Percentiles rank a stretch among this genome's conserved stretches.
Evolutionary conservation across 2,797 vertebrate genomes (phyloP).

Genomic region (Macroramphosus scolopax): DNA sequence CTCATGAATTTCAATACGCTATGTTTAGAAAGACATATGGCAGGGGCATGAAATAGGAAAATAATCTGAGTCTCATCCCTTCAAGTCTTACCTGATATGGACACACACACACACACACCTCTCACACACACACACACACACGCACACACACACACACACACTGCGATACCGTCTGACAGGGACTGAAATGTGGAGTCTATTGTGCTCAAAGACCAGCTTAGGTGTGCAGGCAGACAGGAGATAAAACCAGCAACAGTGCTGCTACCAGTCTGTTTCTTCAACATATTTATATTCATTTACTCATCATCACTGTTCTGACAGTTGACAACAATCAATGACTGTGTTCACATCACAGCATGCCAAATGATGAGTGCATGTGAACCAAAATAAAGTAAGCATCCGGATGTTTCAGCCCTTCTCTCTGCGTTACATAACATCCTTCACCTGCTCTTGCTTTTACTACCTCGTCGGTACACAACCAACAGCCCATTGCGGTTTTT

Average conservation of each 20-base stretch:
- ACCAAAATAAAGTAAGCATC: too few relatives aligned
- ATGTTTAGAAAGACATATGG: conserved; percentile 31
- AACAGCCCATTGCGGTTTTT: conserved; percentile 19
- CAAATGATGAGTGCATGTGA: too few relatives aligned
- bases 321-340: too few relatives aligned
- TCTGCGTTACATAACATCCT: conserved; percentile 52
- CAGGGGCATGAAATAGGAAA: conserved; percentile 38
- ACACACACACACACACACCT: conserved; percentile 12
- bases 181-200: conserved; percentile 45
- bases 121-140: conserved; percentile 6
- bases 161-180: conserved; percentile 44
- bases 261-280: too few relatives aligned
- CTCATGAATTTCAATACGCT: conserved; percentile 55
- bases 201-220: conserved; percentile 43
- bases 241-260: too few relatives aligned
- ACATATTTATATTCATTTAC: too few relatives aligned
- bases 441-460: conserved; percentile 49
- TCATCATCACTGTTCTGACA: too few relatives aligned
- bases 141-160: conserved; percentile 5
- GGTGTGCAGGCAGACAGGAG: conserved; percentile 32
- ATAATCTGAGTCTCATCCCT: conserved; percentile 34
- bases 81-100: conserved; percentile 27
- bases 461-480: conserved; percentile 25
- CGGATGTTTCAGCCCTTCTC: conserved; percentile 29
- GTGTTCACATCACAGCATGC: too few relatives aligned